Percentiles rank a stretch among this genome's conserved stretches.
These are phyloP conservation scores for Oxycera nigricornis DNA, from an alignment of 2,888 invertebrate species.

Conservation along the genomic window DNA sequence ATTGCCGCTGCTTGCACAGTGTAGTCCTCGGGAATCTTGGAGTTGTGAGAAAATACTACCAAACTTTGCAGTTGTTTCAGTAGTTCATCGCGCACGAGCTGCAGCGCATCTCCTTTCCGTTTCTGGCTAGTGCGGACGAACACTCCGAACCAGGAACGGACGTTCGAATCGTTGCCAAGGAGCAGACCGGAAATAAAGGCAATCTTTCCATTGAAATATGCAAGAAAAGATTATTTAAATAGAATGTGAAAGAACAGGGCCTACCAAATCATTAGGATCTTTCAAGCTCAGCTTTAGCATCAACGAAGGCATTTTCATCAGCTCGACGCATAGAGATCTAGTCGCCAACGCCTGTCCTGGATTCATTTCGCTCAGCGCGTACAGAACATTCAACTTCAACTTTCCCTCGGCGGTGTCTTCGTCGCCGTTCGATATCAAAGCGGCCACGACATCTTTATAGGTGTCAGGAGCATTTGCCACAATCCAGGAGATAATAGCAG, in stretches of 20 bases:
- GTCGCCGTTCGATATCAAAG: constrained; percentile 86
- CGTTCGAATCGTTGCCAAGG: constrained; percentile 87
- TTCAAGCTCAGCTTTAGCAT: constrained; percentile 83
- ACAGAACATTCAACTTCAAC: constrained; percentile 75
- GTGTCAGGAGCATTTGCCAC: constrained; percentile 95
- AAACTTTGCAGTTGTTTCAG: constrained; percentile 72
- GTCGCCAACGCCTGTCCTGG: constrained; percentile 85
- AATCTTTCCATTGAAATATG: constrained; percentile 63
- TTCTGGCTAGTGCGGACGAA: constrained; percentile 77
- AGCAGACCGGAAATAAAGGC: constrained; percentile 88
- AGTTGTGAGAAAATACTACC: constrained; percentile 69
- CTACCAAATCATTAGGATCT: constrained; percentile 68
- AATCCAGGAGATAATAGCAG: constrained; percentile 86
- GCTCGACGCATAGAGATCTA: constrained; percentile 85
- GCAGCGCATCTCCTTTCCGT: constrained; percentile 73
- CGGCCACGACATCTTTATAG: constrained; percentile 87
- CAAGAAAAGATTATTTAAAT: neutral
- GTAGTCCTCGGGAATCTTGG: constrained; percentile 68
- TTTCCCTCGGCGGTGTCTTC: constrained; percentile 86
- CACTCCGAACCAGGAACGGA: constrained; percentile 91
- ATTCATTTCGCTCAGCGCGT: constrained; percentile 86
- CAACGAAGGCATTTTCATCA: constrained; percentile 88
- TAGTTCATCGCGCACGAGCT: constrained; percentile 75
- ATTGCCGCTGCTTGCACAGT: constrained; percentile 90
- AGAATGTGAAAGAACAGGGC: constrained; percentile 38